These are phyloP conservation scores for Papilio polyxenes DNA, from an alignment of 1,140 invertebrate species.

Conservation along the genomic window DNA sequence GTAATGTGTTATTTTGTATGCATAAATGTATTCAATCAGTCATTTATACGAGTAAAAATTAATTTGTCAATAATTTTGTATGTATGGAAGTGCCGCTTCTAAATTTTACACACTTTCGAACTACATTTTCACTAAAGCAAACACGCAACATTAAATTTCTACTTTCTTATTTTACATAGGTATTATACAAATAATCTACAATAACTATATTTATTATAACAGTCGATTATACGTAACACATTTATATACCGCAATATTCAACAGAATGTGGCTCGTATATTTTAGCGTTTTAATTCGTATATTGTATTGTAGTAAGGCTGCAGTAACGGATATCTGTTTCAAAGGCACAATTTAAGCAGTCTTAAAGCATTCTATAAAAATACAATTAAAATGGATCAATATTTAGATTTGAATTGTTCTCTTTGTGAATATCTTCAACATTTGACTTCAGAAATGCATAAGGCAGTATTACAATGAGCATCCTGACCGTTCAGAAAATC, in stretches of 20 bases:
- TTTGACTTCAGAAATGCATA: slow-evolving; percentile 53
- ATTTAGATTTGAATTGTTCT: background rate
- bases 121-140: slow-evolving; percentile 46
- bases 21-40: background rate
- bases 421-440: slow-evolving; percentile 3
- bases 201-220: slow-evolving; percentile 45
- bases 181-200: slow-evolving; percentile 56
- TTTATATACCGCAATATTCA: slow-evolving; percentile 6
- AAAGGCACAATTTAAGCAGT: slow-evolving; percentile 39
- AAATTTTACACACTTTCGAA: slow-evolving; percentile 7
- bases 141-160: slow-evolving; percentile 53
- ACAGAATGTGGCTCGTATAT: slow-evolving; percentile 29
- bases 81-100: slow-evolving; percentile 1
- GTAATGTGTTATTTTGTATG: background rate
- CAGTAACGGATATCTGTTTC: slow-evolving; percentile 31
- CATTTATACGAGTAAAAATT: background rate
- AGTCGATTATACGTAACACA: slow-evolving; percentile 38
- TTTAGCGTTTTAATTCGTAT: background rate
- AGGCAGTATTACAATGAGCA: slow-evolving; percentile 78
- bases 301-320: slow-evolving; percentile 13
- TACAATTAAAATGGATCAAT: slow-evolving; percentile 2
- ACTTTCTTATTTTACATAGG: slow-evolving; percentile 55
- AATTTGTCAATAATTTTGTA: background rate
- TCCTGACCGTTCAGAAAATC: slow-evolving; percentile 61
- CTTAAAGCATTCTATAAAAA: slow-evolving; percentile 28